Conservation (phyloP, 2,888 invertebrate genomes). For the Macrosiphum euphorbiae region DNA sequence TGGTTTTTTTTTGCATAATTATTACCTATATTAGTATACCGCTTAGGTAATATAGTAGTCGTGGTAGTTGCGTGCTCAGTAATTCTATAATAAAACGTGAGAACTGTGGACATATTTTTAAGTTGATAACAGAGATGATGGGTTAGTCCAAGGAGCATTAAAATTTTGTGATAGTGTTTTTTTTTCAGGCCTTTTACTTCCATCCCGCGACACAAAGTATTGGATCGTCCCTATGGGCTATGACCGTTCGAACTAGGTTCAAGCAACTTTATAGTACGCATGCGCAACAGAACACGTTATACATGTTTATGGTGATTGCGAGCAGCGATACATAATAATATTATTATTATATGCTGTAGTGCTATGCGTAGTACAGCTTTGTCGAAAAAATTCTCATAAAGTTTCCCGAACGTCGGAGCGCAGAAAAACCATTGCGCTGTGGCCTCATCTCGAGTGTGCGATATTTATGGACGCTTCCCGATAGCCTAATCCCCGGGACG, state of each 20-base stretch:
- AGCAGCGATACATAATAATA: background rate
- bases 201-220: background rate
- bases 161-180: background rate
- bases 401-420: conserved; percentile 11
- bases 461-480: conserved; percentile 64
- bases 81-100: background rate
- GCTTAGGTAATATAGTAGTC: background rate
- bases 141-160: background rate
- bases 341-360: background rate
- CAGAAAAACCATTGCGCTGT: conserved; percentile 42
- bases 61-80: background rate
- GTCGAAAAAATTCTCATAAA: conserved; percentile 20
- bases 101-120: background rate
- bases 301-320: conserved; percentile 31
- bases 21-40: background rate
- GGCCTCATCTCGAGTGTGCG: conserved; percentile 58
- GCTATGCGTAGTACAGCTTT: background rate
- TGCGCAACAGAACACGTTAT: background rate
- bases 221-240: background rate
- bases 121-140: background rate
- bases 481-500: conserved; percentile 63
- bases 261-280: background rate
- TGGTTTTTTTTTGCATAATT: background rate
- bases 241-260: background rate
- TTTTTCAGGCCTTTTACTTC: background rate